Evolutionary conservation across 2,113 vertebrate genomes (phyloP), one percentile per base, ranked within the genome.

Genomic region (Campylorhamphus procurvoides): DNA sequence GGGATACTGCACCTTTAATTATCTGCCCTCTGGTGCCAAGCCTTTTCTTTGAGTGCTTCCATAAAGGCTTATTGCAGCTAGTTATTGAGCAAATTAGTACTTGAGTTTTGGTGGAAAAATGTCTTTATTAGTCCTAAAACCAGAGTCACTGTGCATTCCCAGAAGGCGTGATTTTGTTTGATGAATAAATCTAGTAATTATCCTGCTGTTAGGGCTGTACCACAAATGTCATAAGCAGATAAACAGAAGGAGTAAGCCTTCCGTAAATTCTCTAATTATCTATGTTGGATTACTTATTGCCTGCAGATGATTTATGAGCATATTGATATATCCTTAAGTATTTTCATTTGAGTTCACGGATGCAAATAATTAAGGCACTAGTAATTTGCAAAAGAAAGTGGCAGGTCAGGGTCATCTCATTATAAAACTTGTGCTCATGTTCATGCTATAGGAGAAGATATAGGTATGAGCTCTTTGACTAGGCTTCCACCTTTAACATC

Each of bases 171-270:
- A 98, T 98, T 98, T 98, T 98, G 98, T 99, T 99, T 99, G 98
- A 98, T 99, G 98, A 99, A 99, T 99, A 99, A 99, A 98, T 99
- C 98, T 98, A 98, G 98, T 99, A 99, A 99, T 99, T 99, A 99
- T 98, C 98, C 97, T 98, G 98, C 98, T 98, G 98, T 98, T 99
- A 98, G 98, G 98, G 98, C 98, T 97, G 97, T 96, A 98, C 98
- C 96, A 94, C 98, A 99, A 99, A 99, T 99, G 99, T 99, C 99
- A 99, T 98, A 98, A 98, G 98, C 98, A 99, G 98, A 99, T 99
- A 99, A 99, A 99, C 98, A 99, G 98, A 98, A 98, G 98, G 98
- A 98, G 98, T 97, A 99, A 99, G 98, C 98, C 98, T 98, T 98
- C 99, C 97, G 97, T 99, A 99, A 99, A 99, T 98, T 98, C 98